Evolutionary conservation across 2,888 invertebrate species (phyloP), one percentile per base, ranked within the genome.

Genomic region (Cabera pusaria): DNA sequence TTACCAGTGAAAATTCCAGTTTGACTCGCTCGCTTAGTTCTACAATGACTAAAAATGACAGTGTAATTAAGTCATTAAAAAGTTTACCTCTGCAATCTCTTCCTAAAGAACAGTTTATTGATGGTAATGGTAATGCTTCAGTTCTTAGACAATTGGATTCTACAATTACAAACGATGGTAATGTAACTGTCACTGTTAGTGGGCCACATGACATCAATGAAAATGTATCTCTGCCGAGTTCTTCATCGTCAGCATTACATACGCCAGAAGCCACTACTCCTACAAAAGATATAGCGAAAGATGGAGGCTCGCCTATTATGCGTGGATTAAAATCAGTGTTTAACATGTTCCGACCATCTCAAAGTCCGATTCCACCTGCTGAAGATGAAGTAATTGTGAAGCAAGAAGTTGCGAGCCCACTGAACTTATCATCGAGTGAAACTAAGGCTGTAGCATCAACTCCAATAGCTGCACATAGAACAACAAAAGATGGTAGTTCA

Each of bases 241-340:
- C 79, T 8, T 75, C 74, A 17, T 83, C 86, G 2, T 83, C 86
- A 7, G 41, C 58, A 0, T 45, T 63, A 1, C 69, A 73, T 17
- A 85, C 87, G 2, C 85, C 86, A 1, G 81, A 84, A 61, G 81
- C 82, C 0, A 83, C 77, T 18, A 84, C 86, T 11, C 87, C 87
- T 5, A 82, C 81, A 1, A 85, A 82, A 42, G 82, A 84, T 14
- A 63, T 73, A 0, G 5, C 6, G n/a, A 76, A 77, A 45, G 76
- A 81, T 42, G 74, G 69, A 24, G 76, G 77, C 9, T 88, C 88
- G 17, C 86, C 88, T 0, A 88, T 88, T 10, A 72, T 88, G 69
- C 57, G 88, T 34, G 87, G 88, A 0, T 55, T 88, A 0, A 87
- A 87, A 51, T 80, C 73, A 59, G 85, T 88, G 2, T 55, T 88